Base-by-base conservation (phyloP, 2,113 vertebrate genomes). In the Rattus rattus region DNA sequence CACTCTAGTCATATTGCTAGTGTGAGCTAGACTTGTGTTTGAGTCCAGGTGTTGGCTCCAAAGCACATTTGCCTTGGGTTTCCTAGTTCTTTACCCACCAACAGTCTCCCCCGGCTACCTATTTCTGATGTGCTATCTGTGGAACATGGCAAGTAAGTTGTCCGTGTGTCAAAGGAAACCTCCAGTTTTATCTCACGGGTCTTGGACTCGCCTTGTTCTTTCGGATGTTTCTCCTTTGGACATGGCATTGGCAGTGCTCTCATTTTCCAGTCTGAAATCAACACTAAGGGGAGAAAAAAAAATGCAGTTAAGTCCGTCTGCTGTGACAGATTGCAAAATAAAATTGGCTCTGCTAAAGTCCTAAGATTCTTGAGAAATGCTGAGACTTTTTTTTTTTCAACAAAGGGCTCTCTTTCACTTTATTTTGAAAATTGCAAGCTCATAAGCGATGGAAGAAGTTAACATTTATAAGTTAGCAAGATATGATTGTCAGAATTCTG, bases 391-490 rank as follows among this genome's bases (percentile, higher is more conserved):
- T 43, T 43, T 43, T 43, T 43, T 43, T 97, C 96, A 93, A 56
- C 95, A 97, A 97, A 96, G 97, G 95, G 59, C 17, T 96, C 24
- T 94, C 77, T 94, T 96, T 92, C 61, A 61, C 72, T 97, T 91
- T 96, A 97, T 96, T 91, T 95, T 85, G 33, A 94, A 97, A 97
- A 97, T 94, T 91, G 30, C 52, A 96, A 97, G 52, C 93, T 96
- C 54, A 30, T 91, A 73, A 65, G 11, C 70, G 30, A 96, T 94
- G 85, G 65, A 89, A 93, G 94, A 92, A 94, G 59, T 61, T 96
- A 95, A 97, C 94, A 94, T 97, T 90, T 97, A 94, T 96, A 97
- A 43, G n/a, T 85, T 95, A 83, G 92, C 95, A 96, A 92, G 96
- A 94, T 69, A 96, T 36, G 61, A 95, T 94, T 95, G 90, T 98